These are phyloP conservation scores for Proales similis DNA, from an alignment of 1,140 invertebrate species.

Conservation along the genomic window DNA sequence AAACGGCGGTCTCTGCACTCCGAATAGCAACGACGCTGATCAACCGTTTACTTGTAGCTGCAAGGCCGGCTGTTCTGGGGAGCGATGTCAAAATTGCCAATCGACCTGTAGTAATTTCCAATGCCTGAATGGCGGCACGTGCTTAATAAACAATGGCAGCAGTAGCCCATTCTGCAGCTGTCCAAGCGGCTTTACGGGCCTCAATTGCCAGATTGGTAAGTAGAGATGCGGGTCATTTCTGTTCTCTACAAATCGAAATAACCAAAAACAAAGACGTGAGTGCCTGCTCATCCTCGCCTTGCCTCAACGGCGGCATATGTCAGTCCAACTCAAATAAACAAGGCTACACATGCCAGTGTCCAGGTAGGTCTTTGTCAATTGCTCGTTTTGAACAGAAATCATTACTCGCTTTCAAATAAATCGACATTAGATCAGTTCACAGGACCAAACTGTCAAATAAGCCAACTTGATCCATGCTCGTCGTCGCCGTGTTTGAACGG, in stretches of 20 bases:
- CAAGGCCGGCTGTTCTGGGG: not conserved
- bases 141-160: not conserved
- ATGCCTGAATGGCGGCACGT: not conserved
- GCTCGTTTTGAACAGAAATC: not conserved
- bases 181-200: not conserved
- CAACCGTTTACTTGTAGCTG: not conserved
- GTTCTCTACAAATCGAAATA: not conserved
- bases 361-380: not conserved
- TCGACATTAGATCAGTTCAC: not conserved
- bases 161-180: not conserved
- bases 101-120: not conserved
- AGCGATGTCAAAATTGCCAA: not conserved
- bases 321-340: too few species aligned
- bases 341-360: not conserved
- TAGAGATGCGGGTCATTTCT: not conserved
- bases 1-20: not conserved
- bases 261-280: not conserved
- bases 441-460: not conserved
- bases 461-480: not conserved
- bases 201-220: too few species aligned
- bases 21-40: not conserved
- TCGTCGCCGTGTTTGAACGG: not conserved
- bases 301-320: conserved; percentile 87
- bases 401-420: not conserved
- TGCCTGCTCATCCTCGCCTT: conserved; percentile 59